A percentile compares a stretch with the other conserved stretches of the same genome.
Conservation (phyloP, 2,888 invertebrate genomes). For the Amblyjoppa proteus region DNA sequence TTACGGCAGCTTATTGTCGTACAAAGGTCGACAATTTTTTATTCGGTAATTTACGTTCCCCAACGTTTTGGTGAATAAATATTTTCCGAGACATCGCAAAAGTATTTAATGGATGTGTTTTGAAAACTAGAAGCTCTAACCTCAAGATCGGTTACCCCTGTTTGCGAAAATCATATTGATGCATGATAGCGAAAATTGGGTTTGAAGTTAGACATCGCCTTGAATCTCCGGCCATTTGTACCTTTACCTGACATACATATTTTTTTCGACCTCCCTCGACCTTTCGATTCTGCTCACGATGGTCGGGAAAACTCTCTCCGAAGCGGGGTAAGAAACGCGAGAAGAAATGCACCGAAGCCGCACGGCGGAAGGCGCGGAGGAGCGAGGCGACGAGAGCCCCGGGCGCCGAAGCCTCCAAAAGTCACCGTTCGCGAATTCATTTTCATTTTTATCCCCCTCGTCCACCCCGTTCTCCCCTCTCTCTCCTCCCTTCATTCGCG, state of each 20-base stretch:
- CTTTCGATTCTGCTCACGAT: constrained; percentile 7
- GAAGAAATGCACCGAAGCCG: constrained; percentile 6
- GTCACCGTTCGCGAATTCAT: constrained; percentile 73
- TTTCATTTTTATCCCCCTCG: constrained; percentile 72
- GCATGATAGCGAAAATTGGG: too few relatives aligned
- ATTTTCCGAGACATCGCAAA: too few relatives aligned
- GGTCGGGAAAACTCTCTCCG: constrained; percentile 20
- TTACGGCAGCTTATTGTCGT: too few relatives aligned
- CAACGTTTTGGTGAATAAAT: too few relatives aligned
- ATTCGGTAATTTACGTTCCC: too few relatives aligned
- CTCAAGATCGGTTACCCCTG: too few relatives aligned
- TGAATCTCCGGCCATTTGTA: too few relatives aligned
- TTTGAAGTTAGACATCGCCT: too few relatives aligned
- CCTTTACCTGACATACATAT: not conserved
- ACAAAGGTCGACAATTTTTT: too few relatives aligned
- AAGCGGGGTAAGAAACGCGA: constrained; percentile 10
- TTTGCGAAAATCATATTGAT: too few relatives aligned
- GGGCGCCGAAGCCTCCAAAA: constrained; percentile 69
- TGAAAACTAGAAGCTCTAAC: too few relatives aligned
- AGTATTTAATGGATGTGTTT: too few relatives aligned
- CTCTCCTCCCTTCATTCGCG: constrained; percentile 19
- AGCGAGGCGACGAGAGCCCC: constrained; percentile 57
- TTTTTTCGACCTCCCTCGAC: not conserved
- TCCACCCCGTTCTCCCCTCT: constrained; percentile 15
- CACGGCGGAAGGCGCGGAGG: not conserved